These are phyloP conservation scores for Alloplasta piceator DNA, from an alignment of 2,888 invertebrate genomes.

Conservation along the genomic window DNA sequence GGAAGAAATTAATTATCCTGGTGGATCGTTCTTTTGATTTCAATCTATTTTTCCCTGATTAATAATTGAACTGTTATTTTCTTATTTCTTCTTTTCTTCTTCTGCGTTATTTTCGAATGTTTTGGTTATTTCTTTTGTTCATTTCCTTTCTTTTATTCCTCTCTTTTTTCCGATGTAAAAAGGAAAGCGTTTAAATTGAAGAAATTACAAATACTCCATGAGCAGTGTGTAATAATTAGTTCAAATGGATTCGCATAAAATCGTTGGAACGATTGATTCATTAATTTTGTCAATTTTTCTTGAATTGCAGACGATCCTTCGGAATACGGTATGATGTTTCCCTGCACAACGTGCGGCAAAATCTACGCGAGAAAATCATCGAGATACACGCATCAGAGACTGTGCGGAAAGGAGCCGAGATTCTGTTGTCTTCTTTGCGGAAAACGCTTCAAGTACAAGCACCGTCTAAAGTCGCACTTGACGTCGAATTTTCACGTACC, in stretches of 20 bases:
- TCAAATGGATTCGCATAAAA: no score
- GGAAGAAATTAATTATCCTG: no score
- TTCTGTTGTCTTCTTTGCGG: constrained; percentile 81
- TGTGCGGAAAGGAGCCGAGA: constrained; percentile 81
- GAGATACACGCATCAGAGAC: constrained; percentile 76
- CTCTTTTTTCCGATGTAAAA: no score
- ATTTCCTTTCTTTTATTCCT: neutral
- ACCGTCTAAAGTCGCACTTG: constrained; percentile 78
- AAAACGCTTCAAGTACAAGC: constrained; percentile 79
- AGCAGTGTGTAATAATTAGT: no score
- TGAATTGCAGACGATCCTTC: constrained; percentile 59
- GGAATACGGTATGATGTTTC: constrained; percentile 54
- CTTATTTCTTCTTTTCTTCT: neutral
- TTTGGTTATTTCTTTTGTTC: neutral
- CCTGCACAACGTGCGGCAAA: constrained; percentile 76
- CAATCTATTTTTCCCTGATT: neutral
- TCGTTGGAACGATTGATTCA: constrained; percentile 20
- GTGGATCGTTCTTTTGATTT: no score
- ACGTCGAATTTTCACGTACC: constrained; percentile 70
- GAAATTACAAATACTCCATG: neutral
- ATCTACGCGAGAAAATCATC: constrained; percentile 78
- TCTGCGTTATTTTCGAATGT: neutral
- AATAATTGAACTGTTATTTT: neutral
- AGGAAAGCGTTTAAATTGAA: neutral
- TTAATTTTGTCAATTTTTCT: constrained; percentile 54